phyloP scores from a whole-genome alignment of 2,797 vertebrate species.

The Gymnopithys bicolor region DNA sequence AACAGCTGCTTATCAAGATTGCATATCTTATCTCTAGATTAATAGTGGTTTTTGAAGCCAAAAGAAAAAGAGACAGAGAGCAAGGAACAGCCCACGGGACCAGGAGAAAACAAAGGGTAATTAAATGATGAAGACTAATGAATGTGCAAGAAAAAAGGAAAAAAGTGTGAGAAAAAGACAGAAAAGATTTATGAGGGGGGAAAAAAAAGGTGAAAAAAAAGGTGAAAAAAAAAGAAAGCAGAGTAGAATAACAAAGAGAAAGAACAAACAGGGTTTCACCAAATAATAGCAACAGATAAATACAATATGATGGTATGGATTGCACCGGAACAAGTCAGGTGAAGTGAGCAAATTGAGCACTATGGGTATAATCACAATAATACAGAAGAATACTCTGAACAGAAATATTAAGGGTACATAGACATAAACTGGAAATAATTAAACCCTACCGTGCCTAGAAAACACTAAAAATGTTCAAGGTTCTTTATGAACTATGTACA shows the following conservation, averaged over 20 bases:
- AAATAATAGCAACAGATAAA: neutral
- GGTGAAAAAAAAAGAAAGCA: neutral
- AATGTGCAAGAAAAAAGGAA: neutral
- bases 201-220: neutral
- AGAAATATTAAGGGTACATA: neutral
- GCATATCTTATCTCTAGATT: slow-evolving; percentile 47
- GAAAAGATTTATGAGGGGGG: neutral
- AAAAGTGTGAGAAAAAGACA: neutral
- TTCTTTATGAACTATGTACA: neutral
- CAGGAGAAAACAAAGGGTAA: slow-evolving; percentile 15
- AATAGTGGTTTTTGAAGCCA: slow-evolving; percentile 29
- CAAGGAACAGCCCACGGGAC: slow-evolving; percentile 8
- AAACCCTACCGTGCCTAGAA: neutral
- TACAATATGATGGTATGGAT: neutral
- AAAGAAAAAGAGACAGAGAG: slow-evolving; percentile 48
- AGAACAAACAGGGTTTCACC: neutral
- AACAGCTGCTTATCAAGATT: slow-evolving; percentile 48
- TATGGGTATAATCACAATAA: neutral
- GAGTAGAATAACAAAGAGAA: neutral
- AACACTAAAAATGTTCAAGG: neutral
- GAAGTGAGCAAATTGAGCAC: neutral
- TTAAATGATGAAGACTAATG: slow-evolving; percentile 49
- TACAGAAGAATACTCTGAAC: neutral
- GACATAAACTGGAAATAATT: neutral
- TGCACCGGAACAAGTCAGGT: neutral